phyloP scores from a whole-genome alignment of 2,797 vertebrate genomes.

The Sciaenops ocellatus region DNA sequence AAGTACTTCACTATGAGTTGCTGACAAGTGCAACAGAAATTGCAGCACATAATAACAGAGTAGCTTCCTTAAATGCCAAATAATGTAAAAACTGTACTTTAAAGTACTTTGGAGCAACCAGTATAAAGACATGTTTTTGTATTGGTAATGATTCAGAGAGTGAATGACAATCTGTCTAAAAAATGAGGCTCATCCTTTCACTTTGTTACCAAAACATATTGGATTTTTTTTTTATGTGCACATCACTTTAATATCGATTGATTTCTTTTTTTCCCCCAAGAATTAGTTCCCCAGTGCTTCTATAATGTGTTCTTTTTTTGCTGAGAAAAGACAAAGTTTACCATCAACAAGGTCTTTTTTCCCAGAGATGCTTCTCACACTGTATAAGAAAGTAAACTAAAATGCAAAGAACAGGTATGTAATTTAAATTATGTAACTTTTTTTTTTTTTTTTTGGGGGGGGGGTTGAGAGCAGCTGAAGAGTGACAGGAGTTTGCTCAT shows the following conservation, averaged over 20 bases:
- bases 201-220: not conserved
- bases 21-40: not conserved
- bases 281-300: not conserved
- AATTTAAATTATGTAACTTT: too few relatives aligned
- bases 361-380: too few relatives aligned
- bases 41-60: not conserved
- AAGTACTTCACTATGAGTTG: constrained; percentile 13
- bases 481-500: not conserved
- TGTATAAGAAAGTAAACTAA: too few relatives aligned
- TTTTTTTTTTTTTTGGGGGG: too few relatives aligned
- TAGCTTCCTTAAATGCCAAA: not conserved
- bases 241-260: not conserved
- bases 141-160: not conserved
- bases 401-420: not conserved
- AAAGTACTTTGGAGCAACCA: not conserved
- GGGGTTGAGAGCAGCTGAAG: too few relatives aligned
- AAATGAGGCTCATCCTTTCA: not conserved
- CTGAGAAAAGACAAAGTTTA: not conserved
- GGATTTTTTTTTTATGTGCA: not conserved
- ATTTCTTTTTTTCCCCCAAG: not conserved
- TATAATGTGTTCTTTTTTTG: not conserved
- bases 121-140: not conserved
- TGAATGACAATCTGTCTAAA: not conserved
- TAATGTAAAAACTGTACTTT: not conserved
- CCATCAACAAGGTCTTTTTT: not conserved